Conservation (phyloP, 1,140 invertebrate genomes). For the Orius laevigatus region DNA sequence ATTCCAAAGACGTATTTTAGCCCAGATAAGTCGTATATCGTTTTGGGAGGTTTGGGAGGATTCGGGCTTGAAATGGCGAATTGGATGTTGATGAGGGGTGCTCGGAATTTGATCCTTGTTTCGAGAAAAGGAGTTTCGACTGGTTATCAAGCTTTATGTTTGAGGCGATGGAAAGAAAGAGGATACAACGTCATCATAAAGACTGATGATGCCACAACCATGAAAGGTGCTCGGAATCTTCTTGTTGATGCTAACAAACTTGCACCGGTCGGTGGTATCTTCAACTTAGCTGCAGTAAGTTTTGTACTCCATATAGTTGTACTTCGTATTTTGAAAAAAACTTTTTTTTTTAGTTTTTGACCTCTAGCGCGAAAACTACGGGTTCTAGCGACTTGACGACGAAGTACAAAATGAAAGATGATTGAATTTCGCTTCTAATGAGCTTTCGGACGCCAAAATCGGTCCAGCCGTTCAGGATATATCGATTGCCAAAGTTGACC, state of each 20-base stretch:
- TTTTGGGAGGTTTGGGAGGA: conserved; percentile 78
- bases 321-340: no score
- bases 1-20: conserved; percentile 75
- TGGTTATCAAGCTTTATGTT: conserved; percentile 71
- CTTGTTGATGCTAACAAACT: conserved; percentile 47
- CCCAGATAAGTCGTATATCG: conserved; percentile 69
- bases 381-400: no score
- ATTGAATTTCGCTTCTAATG: no score
- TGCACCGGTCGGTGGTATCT: conserved; percentile 80
- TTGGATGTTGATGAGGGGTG: conserved; percentile 77
- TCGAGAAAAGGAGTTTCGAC: conserved; percentile 72
- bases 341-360: no score
- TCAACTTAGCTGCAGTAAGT: conserved; percentile 75
- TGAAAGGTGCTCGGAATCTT: conserved; percentile 51
- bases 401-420: no score
- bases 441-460: no score
- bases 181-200: conserved; percentile 50
- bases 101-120: conserved; percentile 65
- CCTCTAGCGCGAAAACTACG: no score
- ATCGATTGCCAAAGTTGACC: no score
- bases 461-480: no score
- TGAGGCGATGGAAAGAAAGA: conserved; percentile 52
- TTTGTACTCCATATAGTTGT: background rate
- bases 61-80: conserved; percentile 85
- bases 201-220: conserved; percentile 43